Conservation (phyloP, 2,888 invertebrate species). For the Tanytarsus gracilentus region DNA sequence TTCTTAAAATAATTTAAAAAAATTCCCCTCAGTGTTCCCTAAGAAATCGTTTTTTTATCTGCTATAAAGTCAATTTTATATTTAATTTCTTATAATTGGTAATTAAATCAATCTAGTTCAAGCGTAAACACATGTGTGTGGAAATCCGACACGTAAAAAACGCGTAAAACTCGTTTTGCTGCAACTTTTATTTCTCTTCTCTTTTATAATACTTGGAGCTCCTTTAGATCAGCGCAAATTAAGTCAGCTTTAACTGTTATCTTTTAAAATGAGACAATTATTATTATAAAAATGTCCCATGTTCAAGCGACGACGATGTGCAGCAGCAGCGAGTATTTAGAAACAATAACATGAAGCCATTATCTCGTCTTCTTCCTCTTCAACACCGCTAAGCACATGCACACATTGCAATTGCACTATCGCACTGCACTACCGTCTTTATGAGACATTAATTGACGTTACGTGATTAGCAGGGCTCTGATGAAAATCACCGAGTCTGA, state of each 20-base stretch:
- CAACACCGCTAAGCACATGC: not conserved
- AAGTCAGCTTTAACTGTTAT: constrained; percentile 27
- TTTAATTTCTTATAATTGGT: too few relatives aligned
- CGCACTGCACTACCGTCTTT: not conserved
- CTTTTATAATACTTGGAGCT: not conserved
- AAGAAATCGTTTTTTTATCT: too few relatives aligned
- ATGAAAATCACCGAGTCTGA: not conserved
- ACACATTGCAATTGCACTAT: not conserved
- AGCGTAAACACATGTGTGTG: constrained; percentile 14
- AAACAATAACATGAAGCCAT: not conserved
- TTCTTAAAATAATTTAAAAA: too few relatives aligned
- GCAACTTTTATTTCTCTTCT: not conserved
- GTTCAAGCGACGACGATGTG: not conserved
- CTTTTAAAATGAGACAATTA: constrained; percentile 24
- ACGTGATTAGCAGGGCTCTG: constrained; percentile 19
- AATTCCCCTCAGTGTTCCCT: too few relatives aligned
- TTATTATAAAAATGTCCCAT: constrained; percentile 1
- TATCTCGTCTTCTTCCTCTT: not conserved
- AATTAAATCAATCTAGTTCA: constrained; percentile 23
- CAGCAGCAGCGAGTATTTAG: not conserved
- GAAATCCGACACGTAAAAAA: constrained; percentile 13
- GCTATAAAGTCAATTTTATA: too few relatives aligned
- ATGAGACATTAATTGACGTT: constrained; percentile 24
- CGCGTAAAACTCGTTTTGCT: constrained; percentile 20
- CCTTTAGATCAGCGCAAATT: constrained; percentile 2